Evolutionary conservation across 2,888 invertebrate species (phyloP), one percentile per base, ranked within the genome.

Genomic region (Dysmachus trigonus): DNA sequence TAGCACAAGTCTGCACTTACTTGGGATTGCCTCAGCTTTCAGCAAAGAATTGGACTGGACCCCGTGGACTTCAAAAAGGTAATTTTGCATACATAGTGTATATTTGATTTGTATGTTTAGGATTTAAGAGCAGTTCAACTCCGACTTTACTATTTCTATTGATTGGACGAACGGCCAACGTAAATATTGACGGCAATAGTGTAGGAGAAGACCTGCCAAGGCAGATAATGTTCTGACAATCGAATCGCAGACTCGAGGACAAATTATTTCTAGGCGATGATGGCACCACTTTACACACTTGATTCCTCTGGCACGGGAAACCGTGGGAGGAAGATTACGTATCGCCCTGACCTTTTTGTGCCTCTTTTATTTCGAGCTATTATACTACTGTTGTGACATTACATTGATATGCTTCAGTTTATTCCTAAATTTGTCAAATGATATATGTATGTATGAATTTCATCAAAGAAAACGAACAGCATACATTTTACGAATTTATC

Each of bases 181-280:
- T 51, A 51, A 30, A 79, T 47, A 51, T n/a, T 30, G 51, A 51
- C 27, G 15, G 8, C 41, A n/a, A n/a, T n/a, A n/a, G n/a, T 51
- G 15, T 79, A 47, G 51, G n/a, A 53, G 62, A 62, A 62, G 62
- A 27, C 27, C 27, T 62, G 62, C 62, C 7, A 22, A 62, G 62
- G 62, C 62, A 62, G 62, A 47, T 22, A 27, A 62, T 62, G 27
- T 62, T 62, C 62, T 22, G 62, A 7, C 47, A 47, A 47, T 47
- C 41, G 27, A 27, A 31, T 79, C 15, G 13, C 2, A 79, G 31
- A 51, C 51, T 31, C 79, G 79, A 79, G 79, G 79, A 79, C 79
- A 79, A 79, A 79, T 79, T 79, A 79, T 79, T 79, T 79, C 35
- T 30, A 51, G 51, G 51, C 79, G 79, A 79, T 79, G 79, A 79